Conservation (phyloP, 2,113 vertebrate species). For the Corythaeola cristata region DNA sequence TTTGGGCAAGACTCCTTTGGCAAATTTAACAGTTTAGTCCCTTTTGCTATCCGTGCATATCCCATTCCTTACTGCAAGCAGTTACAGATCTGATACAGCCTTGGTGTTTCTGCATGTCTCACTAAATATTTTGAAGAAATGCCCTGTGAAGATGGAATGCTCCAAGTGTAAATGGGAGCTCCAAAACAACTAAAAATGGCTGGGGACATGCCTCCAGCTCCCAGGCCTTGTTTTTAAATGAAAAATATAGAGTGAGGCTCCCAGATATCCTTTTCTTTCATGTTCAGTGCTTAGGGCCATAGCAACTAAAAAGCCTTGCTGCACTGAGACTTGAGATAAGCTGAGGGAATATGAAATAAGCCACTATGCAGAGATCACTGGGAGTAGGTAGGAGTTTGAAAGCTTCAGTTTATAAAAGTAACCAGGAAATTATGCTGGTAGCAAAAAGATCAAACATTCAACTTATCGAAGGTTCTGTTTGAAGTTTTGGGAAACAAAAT, state of each 20-base stretch:
- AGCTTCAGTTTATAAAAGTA: slow-evolving; percentile 59
- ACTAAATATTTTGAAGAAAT: background rate
- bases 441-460: slow-evolving; percentile 64
- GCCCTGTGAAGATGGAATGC: background rate
- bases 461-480: slow-evolving; percentile 57
- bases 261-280: slow-evolving; percentile 56
- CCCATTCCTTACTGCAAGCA: background rate
- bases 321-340: slow-evolving; percentile 45
- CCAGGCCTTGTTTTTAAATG: slow-evolving; percentile 26
- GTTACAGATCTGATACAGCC: background rate
- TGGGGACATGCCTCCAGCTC: background rate
- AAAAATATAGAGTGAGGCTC: slow-evolving; percentile 9
- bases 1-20: background rate
- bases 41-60: background rate
- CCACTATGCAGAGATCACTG: slow-evolving; percentile 40
- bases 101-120: background rate
- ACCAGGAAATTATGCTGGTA: slow-evolving; percentile 56
- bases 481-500: slow-evolving; percentile 61
- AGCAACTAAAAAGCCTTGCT: slow-evolving; percentile 52
- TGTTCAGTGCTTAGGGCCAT: slow-evolving; percentile 54
- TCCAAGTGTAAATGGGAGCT: background rate
- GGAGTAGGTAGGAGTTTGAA: slow-evolving; percentile 44
- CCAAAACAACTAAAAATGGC: background rate
- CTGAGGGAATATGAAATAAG: slow-evolving; percentile 62
- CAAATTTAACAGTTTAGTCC: background rate